phyloP scores from a whole-genome alignment of 2,888 invertebrate species.

The Seira ritae region DNA sequence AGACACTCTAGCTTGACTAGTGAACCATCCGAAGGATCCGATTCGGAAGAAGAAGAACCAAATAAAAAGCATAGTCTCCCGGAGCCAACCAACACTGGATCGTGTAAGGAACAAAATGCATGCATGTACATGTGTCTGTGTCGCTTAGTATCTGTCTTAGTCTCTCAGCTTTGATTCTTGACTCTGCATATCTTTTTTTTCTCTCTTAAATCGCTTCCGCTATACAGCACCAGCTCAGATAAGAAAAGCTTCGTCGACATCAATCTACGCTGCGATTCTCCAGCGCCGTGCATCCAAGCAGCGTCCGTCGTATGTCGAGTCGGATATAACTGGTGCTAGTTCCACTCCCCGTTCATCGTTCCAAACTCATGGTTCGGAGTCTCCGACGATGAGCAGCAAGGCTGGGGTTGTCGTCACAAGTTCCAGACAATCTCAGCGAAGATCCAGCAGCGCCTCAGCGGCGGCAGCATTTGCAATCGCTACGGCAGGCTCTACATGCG shows the following conservation, averaged over 20 bases:
- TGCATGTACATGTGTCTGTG: too few relatives aligned
- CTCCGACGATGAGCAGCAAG: constrained; percentile 81
- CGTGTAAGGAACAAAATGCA: constrained; percentile 64
- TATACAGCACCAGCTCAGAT: constrained; percentile 69
- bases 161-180: not conserved
- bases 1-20: constrained; percentile 72
- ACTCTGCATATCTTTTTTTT: not conserved
- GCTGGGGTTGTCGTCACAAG: constrained; percentile 95
- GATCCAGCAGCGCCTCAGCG: constrained; percentile 91
- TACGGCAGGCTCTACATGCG: constrained; percentile 74
- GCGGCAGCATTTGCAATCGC: constrained; percentile 91
- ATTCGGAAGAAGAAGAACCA: constrained; percentile 70
- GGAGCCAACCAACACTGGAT: constrained; percentile 64
- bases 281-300: constrained; percentile 73
- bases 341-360: constrained; percentile 80
- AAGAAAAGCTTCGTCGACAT: constrained; percentile 73
- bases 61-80: constrained; percentile 53
- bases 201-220: not conserved
- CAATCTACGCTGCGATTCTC: constrained; percentile 73
- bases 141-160: too few relatives aligned
- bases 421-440: constrained; percentile 89
- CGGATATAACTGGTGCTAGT: constrained; percentile 74
- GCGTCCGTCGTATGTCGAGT: constrained; percentile 75
- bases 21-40: constrained; percentile 70
- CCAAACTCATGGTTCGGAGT: constrained; percentile 78